Evolutionary conservation across 2,113 vertebrate species (phyloP), one percentile per base, ranked within the genome.

Genomic region (Heterotilapia buettikoferi): DNA sequence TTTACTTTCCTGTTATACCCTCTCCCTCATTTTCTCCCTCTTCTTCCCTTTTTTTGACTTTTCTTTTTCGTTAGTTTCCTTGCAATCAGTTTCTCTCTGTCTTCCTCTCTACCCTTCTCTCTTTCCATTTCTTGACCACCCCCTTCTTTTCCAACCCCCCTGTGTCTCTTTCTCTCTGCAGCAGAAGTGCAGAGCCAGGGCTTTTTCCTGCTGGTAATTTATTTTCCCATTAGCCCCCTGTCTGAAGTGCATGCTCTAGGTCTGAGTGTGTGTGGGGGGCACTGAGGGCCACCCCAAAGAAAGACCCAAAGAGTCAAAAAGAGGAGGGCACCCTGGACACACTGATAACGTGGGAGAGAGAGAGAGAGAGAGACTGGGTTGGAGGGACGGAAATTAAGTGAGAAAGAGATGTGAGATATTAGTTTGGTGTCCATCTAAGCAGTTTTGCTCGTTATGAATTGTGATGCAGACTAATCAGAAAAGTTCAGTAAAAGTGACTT

Each of bases 211-310:
- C 93, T 94, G 94, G 95, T 95, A 95, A 96, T 96, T 95, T 96
- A 96, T 96, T 95, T 96, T 96, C 94, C 95, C 92, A 96, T 96
- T 95, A 96, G 94, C 93, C 95, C 92, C 94, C 92, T 92, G 93
- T 96, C 92, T 95, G 95, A 96, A 95, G 95, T 95, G 94, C 92
- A 92, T 89, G 92, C 92, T 93, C 94, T 88, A 92, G 94, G 93
- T 95, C 91, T 95, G 93, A 94, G 94, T 92, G 90, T 93, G 91
- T 93, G 91, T 90, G 73, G 84, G 92, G 89, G 91, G 86, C 91
- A 92, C 86, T 38, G 83, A 93, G 92, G 94, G 92, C 95, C 94
- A 93, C 94, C 95, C 94, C 89, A 95, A 94, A 94, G 93, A 94
- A 92, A 95, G 93, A 94, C 82, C 93, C 73, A 7, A 79, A 73